Conservation (phyloP, 2,113 vertebrate genomes). For the Erythrolamprus reginae region DNA sequence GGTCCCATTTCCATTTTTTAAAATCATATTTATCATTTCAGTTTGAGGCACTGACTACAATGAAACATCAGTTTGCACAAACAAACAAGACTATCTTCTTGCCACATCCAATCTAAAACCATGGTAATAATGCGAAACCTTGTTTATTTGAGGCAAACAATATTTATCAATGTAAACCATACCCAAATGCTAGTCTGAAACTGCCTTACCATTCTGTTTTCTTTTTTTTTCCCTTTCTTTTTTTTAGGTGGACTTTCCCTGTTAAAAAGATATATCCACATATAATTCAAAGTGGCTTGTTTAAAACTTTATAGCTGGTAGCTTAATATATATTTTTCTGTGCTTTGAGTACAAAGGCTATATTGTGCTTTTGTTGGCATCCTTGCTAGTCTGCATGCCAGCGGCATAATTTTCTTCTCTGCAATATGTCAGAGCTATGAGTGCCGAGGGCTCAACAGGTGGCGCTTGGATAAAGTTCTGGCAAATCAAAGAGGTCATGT, state of each 20-base stretch:
- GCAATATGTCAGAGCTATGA: conserved; percentile 67
- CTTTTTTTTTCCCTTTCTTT: background rate
- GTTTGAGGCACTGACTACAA: conserved; percentile 28
- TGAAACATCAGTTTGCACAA: conserved; percentile 49
- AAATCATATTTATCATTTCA: conserved; percentile 16
- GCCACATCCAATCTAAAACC: conserved; percentile 51
- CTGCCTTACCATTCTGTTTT: conserved; percentile 34
- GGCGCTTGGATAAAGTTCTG: conserved; percentile 72
- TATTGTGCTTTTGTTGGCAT: conserved; percentile 76
- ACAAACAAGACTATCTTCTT: conserved; percentile 40
- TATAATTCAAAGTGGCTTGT: conserved; percentile 72
- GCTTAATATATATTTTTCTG: conserved; percentile 70
- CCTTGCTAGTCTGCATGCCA: conserved; percentile 58
- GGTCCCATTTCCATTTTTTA: background rate
- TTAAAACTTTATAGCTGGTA: conserved; percentile 74
- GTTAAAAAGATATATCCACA: conserved; percentile 49
- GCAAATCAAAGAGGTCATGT: conserved; percentile 72
- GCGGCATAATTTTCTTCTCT: conserved; percentile 66
- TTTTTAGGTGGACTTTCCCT: conserved; percentile 45
- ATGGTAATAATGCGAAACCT: conserved; percentile 41
- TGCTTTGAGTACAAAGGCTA: conserved; percentile 70
- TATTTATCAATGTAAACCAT: conserved; percentile 49
- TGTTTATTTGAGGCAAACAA: conserved; percentile 54
- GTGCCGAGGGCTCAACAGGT: conserved; percentile 73
- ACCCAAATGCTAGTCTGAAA: conserved; percentile 52